Conservation (phyloP, 2,113 vertebrate species). For the Hylia prasina region DNA sequence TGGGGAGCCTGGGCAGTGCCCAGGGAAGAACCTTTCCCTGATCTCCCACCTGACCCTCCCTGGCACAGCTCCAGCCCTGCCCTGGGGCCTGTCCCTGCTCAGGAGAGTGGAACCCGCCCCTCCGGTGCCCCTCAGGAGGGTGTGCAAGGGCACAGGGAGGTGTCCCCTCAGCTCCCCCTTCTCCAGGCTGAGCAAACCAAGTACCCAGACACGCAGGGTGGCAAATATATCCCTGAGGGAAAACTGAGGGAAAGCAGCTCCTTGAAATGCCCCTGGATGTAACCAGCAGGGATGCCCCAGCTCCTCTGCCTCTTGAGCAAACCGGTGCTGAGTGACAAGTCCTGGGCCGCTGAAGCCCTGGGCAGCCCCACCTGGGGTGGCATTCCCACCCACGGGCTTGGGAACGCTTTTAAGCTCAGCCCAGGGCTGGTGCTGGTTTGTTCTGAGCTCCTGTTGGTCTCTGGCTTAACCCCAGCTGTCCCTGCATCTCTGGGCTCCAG, state of each 20-base stretch:
- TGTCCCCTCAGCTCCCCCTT: not conserved
- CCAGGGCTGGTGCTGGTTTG: accelerated
- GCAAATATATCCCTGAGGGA: not conserved
- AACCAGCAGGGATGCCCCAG: not conserved
- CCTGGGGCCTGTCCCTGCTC: not conserved
- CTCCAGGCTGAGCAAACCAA: not conserved
- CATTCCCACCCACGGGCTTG: not conserved
- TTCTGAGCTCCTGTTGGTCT: not conserved
- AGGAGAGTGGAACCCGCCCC: not conserved
- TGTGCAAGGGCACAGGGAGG: not conserved
- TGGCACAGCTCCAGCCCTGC: not conserved
- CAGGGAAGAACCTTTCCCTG: not conserved
- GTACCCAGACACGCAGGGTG: not conserved
- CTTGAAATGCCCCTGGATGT: not conserved
- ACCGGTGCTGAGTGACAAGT: not conserved
- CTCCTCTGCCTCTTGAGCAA: not conserved
- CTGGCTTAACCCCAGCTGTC: accelerated
- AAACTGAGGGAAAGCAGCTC: not conserved
- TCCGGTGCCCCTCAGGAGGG: not conserved
- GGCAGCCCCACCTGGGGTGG: not conserved
- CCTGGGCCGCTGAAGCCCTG: not conserved
- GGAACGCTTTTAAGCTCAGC: not conserved
- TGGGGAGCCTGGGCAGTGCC: not conserved
- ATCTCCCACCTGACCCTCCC: not conserved
- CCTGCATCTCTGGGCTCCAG: accelerated